phyloP scores from a whole-genome alignment of 2,888 invertebrate genomes.

The Cheilosia impressa region DNA sequence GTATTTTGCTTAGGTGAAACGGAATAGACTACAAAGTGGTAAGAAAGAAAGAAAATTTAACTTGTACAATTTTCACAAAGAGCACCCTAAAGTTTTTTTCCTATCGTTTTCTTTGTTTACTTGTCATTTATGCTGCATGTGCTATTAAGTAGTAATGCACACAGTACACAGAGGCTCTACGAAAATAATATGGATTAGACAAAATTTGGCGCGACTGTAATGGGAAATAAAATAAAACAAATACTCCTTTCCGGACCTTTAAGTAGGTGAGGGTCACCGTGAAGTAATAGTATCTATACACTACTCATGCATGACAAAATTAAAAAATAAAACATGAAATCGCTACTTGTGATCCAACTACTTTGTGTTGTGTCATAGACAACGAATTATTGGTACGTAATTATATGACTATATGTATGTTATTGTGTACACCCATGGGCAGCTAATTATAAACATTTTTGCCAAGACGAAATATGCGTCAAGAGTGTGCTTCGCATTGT shows the following conservation, averaged over 20 bases:
- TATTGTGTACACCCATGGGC: not conserved
- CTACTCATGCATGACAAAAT: conserved; percentile 1
- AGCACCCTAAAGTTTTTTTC: conserved; percentile 39
- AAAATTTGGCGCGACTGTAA: conserved; percentile 29
- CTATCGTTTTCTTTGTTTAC: conserved; percentile 59
- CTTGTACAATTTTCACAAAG: conserved; percentile 51
- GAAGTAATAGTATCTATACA: conserved; percentile 6
- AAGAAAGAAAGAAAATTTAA: conserved; percentile 40
- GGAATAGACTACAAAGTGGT: conserved; percentile 56
- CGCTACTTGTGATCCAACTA: conserved; percentile 1
- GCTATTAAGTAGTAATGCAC: conserved; percentile 27
- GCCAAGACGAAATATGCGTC: not conserved
- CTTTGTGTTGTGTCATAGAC: conserved; percentile 40
- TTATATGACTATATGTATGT: conserved; percentile 22
- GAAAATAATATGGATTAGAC: not conserved
- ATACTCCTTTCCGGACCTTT: not conserved
- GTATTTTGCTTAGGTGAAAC: conserved; percentile 44
- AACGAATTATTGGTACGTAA: conserved; percentile 34
- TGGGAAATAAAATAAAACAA: conserved; percentile 15
- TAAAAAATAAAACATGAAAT: conserved; percentile 2
- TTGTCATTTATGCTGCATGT: conserved; percentile 65
- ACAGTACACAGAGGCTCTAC: not conserved
- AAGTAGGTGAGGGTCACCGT: conserved; percentile 59
- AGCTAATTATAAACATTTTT: conserved; percentile 60
- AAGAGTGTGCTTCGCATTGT: not conserved